Evolutionary conservation across 2,797 vertebrate species (phyloP).

Genomic region (Micrastur ruficollis): DNA sequence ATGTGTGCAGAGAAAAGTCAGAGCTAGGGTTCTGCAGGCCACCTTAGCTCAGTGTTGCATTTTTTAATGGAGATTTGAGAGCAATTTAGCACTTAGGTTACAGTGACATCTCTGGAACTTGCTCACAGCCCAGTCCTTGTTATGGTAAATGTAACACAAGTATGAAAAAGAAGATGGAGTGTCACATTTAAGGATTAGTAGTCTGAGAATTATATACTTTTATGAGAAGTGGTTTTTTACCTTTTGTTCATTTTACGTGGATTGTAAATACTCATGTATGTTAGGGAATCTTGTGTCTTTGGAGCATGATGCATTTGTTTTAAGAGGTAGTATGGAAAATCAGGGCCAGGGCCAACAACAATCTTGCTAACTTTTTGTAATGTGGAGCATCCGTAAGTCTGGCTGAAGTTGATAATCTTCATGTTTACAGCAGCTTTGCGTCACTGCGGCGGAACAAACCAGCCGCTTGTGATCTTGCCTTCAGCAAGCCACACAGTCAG

Average conservation of each 20-base stretch:
- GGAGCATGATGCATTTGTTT: not conserved
- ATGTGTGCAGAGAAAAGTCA: not conserved
- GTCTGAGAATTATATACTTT: not conserved
- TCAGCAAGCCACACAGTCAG: not conserved
- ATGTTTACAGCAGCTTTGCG: not conserved
- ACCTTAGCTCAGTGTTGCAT: not conserved
- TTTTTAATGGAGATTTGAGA: not conserved
- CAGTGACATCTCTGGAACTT: not conserved
- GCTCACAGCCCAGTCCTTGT: not conserved
- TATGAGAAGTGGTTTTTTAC: not conserved
- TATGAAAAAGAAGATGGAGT: not conserved
- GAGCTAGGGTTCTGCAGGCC: not conserved
- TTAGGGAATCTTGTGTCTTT: not conserved
- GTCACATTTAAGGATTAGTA: not conserved
- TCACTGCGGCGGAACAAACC: not conserved
- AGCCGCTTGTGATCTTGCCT: fast-evolving
- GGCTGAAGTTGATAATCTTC: not conserved
- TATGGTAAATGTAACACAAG: not conserved
- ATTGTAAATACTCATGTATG: not conserved
- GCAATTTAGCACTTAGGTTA: not conserved
- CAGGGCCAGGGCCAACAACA: not conserved
- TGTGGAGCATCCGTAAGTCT: not conserved
- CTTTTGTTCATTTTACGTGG: not conserved
- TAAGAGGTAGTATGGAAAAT: not conserved
- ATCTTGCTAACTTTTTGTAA: not conserved